Evolutionary conservation across 2,113 vertebrate genomes (phyloP).

Genomic region (Syrrhaptes paradoxus): DNA sequence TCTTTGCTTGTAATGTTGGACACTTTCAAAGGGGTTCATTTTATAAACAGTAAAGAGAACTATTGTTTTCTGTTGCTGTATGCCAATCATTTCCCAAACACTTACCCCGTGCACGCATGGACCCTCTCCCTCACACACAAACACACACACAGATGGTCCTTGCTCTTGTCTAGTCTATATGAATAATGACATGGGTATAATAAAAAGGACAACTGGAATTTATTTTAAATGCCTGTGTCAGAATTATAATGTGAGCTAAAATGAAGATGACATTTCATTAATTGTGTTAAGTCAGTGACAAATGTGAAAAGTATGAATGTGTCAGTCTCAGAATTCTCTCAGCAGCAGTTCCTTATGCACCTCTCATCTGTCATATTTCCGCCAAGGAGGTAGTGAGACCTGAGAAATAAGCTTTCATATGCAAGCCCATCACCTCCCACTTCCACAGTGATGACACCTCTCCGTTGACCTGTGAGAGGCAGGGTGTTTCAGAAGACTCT

Average conservation of each 20-base stretch:
- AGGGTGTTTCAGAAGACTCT: neutral
- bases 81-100: neutral
- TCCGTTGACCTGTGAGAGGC: neutral
- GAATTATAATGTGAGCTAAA: neutral
- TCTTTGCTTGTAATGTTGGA: neutral
- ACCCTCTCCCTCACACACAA: neutral
- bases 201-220: neutral
- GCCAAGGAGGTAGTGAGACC: neutral
- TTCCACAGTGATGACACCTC: neutral
- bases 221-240: neutral
- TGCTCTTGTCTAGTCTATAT: neutral
- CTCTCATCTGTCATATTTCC: neutral
- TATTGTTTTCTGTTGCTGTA: neutral
- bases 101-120: fast-evolving
- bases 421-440: neutral
- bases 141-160: neutral
- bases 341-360: neutral
- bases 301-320: neutral
- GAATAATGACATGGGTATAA: neutral
- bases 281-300: neutral
- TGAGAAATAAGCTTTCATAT: neutral
- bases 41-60: neutral
- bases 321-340: neutral
- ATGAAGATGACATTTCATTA: neutral
- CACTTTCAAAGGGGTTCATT: neutral